phyloP scores from a whole-genome alignment of 2,797 vertebrate genomes.

The Schizopygopsis malacanthus region DNA sequence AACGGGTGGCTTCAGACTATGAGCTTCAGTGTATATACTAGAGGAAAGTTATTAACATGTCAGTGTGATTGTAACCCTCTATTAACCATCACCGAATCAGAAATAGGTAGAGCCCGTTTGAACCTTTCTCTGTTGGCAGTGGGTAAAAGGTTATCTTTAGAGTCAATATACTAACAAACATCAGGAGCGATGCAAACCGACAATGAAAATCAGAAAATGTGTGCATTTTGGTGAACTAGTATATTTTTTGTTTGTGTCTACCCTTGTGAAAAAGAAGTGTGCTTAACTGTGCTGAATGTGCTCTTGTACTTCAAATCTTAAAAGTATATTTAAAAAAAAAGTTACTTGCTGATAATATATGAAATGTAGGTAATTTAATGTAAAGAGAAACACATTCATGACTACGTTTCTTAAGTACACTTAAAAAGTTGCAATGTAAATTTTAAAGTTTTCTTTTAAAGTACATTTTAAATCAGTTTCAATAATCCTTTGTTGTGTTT shows the following conservation, averaged over 20 bases:
- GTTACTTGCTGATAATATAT: neutral
- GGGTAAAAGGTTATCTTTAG: constrained; percentile 1
- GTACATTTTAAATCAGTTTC: neutral
- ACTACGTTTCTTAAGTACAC: neutral
- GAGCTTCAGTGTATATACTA: constrained; percentile 23
- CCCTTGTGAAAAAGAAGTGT: constrained; percentile 27
- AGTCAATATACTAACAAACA: neutral
- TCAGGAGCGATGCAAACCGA: neutral
- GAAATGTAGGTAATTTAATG: neutral
- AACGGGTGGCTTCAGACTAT: neutral
- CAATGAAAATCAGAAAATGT: neutral
- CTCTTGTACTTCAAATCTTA: neutral
- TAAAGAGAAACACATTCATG: neutral
- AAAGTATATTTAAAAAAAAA: neutral
- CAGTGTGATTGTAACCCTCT: constrained; percentile 10
- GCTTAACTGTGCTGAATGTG: constrained; percentile 4
- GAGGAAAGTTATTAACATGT: constrained; percentile 13
- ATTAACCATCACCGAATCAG: constrained; percentile 20
- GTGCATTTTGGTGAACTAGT: neutral
- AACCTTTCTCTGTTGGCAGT: neutral
- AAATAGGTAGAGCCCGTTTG: neutral
- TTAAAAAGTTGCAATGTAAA: neutral
- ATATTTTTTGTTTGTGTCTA: neutral
- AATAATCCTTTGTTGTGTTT: neutral
- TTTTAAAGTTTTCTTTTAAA: neutral